Evolutionary conservation across 2,797 vertebrate genomes (phyloP).

Genomic region (Gobionotothen gibberifrons): DNA sequence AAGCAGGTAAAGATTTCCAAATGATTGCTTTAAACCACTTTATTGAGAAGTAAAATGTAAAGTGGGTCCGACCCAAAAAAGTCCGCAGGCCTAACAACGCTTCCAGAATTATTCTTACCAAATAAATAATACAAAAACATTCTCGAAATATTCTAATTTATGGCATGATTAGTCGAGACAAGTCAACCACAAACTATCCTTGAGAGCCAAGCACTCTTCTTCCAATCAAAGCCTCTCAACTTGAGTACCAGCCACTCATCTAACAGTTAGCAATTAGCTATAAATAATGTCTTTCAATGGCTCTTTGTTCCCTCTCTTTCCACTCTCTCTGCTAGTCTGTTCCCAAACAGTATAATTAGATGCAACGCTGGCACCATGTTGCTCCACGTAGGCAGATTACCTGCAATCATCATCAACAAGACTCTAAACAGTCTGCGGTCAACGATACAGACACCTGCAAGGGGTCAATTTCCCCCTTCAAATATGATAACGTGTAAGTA

Average conservation of each 20-base stretch:
- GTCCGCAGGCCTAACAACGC: background rate
- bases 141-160: background rate
- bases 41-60: background rate
- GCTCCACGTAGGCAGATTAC: conserved; percentile 60
- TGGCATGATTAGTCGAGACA: background rate
- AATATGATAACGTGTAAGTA: conserved; percentile 20
- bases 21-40: background rate
- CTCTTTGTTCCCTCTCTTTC: conserved; percentile 6
- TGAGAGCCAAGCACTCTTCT: conserved; percentile 23
- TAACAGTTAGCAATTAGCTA: conserved; percentile 38
- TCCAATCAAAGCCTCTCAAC: conserved; percentile 41
- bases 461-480: conserved; percentile 20
- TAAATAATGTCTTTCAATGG: conserved; percentile 46
- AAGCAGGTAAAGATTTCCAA: too few species aligned
- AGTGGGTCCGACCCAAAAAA: background rate
- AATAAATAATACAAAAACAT: background rate
- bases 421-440: conserved; percentile 42
- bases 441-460: conserved; percentile 60
- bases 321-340: background rate
- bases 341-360: conserved; percentile 52
- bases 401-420: conserved; percentile 66
- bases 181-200: conserved; percentile 44
- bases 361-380: conserved; percentile 41
- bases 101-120: background rate
- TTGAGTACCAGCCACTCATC: conserved; percentile 36